These are phyloP conservation scores for Drosophila bocki DNA, from an alignment of 1,140 invertebrate genomes.

Conservation along the genomic window DNA sequence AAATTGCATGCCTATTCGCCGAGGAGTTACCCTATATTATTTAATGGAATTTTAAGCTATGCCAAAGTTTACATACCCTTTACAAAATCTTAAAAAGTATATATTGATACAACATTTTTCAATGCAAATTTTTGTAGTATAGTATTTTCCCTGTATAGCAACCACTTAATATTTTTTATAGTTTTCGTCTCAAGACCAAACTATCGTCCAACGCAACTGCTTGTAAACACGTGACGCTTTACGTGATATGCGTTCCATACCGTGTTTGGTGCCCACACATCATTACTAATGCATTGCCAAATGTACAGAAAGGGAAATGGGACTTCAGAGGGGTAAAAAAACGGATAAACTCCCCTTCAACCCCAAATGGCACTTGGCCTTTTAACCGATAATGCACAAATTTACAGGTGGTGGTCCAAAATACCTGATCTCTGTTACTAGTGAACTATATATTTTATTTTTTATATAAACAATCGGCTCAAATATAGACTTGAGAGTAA, in stretches of 20 bases:
- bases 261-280: constrained; percentile 73
- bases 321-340: constrained; percentile 2
- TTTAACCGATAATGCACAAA: constrained; percentile 5
- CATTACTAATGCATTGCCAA: constrained; percentile 78
- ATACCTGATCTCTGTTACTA: neutral
- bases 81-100: neutral
- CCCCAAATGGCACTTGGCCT: neutral
- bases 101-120: no score
- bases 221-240: constrained; percentile 65
- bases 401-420: neutral
- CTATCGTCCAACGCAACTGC: constrained; percentile 2
- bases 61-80: neutral
- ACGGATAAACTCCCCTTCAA: constrained; percentile 3
- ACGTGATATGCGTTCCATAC: constrained; percentile 65
- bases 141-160: neutral
- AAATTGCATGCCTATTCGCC: neutral
- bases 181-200: neutral
- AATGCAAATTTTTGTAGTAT: neutral
- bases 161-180: neutral
- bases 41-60: neutral
- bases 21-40: neutral
- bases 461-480: neutral
- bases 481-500: neutral
- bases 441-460: neutral
- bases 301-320: constrained; percentile 35